phyloP scores from a whole-genome alignment of 1,140 invertebrate genomes.

The Bathynomus jamesi region DNA sequence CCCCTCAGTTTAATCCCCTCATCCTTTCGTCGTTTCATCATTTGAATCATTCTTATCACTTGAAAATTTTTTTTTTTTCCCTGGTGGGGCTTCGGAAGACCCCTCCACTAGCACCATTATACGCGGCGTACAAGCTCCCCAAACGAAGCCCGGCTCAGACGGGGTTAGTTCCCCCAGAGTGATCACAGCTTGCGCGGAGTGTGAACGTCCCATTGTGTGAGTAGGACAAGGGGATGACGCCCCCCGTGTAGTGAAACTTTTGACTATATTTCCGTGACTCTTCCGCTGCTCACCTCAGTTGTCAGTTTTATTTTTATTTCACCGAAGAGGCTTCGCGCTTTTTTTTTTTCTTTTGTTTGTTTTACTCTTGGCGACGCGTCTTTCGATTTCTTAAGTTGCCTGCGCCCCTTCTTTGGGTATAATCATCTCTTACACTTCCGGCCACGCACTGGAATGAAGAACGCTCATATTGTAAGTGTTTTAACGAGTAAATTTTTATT shows the following conservation, averaged over 20 bases:
- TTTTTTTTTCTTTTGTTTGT: neutral
- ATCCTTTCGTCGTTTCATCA: neutral
- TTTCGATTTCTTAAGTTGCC: neutral
- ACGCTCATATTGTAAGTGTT: no score
- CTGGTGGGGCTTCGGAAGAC: constrained; percentile 24
- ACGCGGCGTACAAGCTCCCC: constrained; percentile 32
- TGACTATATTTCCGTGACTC: neutral
- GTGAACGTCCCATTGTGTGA: constrained; percentile 69
- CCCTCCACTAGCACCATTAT: constrained; percentile 18
- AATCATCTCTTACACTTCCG: no score
- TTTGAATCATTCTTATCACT: neutral
- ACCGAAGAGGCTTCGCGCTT: neutral
- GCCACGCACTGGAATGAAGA: no score
- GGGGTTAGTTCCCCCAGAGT: constrained; percentile 17
- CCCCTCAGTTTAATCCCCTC: neutral
- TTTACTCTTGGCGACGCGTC: neutral
- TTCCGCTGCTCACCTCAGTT: neutral
- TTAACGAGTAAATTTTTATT: no score
- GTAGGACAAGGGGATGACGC: constrained; percentile 43
- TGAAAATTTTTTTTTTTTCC: constrained; percentile 6
- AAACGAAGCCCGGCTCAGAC: constrained; percentile 24
- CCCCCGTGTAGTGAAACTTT: no score
- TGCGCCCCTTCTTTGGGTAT: no score
- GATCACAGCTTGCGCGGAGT: constrained; percentile 55
- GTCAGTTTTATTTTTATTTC: neutral